Evolutionary conservation across 2,113 vertebrate genomes (phyloP), one percentile per base, ranked within the genome.

Genomic region (Colinus virginianus): DNA sequence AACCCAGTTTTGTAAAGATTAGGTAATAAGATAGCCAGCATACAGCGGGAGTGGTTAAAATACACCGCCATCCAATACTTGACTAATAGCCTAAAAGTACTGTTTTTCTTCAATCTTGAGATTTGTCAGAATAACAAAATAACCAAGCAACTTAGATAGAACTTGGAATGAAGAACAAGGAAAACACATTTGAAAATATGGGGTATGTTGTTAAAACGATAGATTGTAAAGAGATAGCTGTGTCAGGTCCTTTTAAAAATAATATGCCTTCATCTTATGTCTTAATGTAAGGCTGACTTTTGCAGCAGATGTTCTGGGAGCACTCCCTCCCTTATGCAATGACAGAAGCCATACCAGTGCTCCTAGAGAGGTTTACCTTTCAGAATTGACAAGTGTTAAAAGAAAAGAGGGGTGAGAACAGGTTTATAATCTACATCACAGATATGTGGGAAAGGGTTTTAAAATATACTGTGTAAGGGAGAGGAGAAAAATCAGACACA

Each of bases 331-430:
- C 85, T 90, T 62, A 55, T 21, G 95, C 96, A 95, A 83, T 49
- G 88, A 95, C 90, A 78, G 89, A 82, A 94, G 94, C 96, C 96
- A 93, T 85, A 93, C 90, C 88, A 95, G 90, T 62, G 95, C 95
- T 96, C 93, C 66, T 76, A 74, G 95, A 90, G 90, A 93, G 80
- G 85, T 92, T 89, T 96, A 96, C 94, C 94, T 95, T 94, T 84
- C 88, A 90, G 83, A 94, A 84, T 36, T 96, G 97, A 96, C 96
- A 97, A 97, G 93, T 96, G 95, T 91, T 95, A 97, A 96, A 95
- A 84, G 93, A 97, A 96, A 95, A 95, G 89, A 62, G 95, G 96
- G 93, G 94, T 97, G 92, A 63, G 96, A 96, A 96, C 36, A 59
- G 94, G 92, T 83, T 97, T 95, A 64, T 85, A 81, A 95, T 95